Base-by-base conservation (phyloP, 2,888 invertebrate species). In the Pycnomerus fuliginosus region DNA sequence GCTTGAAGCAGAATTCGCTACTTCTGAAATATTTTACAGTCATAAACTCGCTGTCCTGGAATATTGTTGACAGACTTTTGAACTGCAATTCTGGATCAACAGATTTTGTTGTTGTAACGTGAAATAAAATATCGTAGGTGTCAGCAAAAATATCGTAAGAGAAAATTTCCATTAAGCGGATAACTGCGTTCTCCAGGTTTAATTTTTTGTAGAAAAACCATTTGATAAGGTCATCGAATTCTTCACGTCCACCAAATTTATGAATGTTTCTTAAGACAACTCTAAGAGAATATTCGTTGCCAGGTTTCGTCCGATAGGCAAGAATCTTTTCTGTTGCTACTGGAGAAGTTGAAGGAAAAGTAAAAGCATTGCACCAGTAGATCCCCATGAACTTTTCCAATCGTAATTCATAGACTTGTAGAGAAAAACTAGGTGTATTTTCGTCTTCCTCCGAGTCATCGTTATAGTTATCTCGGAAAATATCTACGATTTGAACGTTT, bases 301-400 rank as follows among this genome's bases (percentile, higher is more conserved):
- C 64, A 32, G 32, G 40, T 31, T 53, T 56, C 35, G 52, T 51
- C 42, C 64, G 66, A 8, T 74, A 74, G 0, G 79, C 79, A 14
- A 81, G 64, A 16, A 82, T 66, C 61, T 68, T 77, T n/a, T n/a
- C n/a, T n/a, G n/a, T n/a, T n/a, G n/a, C n/a, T n/a, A n/a, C n/a
- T n/a, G n/a, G n/a, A n/a, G n/a, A n/a, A n/a, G n/a, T n/a, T n/a
- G n/a, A n/a, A n/a, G n/a, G n/a, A n/a, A 17, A 24, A 29, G 62
- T 62, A 53, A 80, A 78, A 0, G 78, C 80, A 66, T 80, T 79
- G 61, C 84, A 84, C 82, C 83, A 83, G 61, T 84, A 84, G 50
- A 79, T 74, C 1, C 82, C 82, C 1, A 80, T 75, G 44, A 75
- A 73, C 25, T 78, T 74, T 25, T 77, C 69, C 1, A 80, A 62